Base-by-base conservation (phyloP, 1,140 invertebrate species). In the Euura lappo region DNA sequence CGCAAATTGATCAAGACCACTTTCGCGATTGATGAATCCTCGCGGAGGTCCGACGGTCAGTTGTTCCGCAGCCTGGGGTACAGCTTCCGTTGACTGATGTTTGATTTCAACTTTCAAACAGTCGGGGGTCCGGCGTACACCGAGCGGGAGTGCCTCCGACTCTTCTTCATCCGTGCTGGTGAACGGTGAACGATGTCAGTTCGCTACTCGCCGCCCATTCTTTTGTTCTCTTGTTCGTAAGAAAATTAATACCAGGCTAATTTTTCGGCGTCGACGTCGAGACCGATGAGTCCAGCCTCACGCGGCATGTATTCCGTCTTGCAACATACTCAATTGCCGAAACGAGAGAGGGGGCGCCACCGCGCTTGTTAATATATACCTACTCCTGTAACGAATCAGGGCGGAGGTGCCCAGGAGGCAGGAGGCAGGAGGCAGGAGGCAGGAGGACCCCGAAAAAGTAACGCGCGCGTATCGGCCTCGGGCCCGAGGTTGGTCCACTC, bases 11-110 rank as follows among this genome's bases (percentile, higher is more conserved):
- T 60, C 51, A n/a, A 5, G 51, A 60, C 3, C 10, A n/a, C 51
- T 3, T 5, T 1, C 6, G 51, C 51, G 5, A 60, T 60, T 6
- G 51, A 60, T n/a, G 51, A 60, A 60, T n/a, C 51, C 51, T 3
- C 13, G 3, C 8, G 3, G 51, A 60, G 8, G 51, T 6, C 51
- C 8, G 51, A n/a, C 51, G 51, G 51, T 60, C 51, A 60, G 51
- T 60, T 60, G 8, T 60, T 60, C 51, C 6, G 51, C 51, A 8
- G 51, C 8, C 51, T 28, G 10, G 51, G 51, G 10, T 60, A 60
- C 13, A n/a, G 51, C 51, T 60, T 60, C 51, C 51, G 51, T 60
- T 60, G 51, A 60, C 51, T 60, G 51, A 60, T 60, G 51, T 60
- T 60, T 60, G 51, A 60, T 60, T 60, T 60, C 51, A 60, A 60